Conservation (phyloP, 2,888 invertebrate species). For the Cataglyphis altisquamis region DNA sequence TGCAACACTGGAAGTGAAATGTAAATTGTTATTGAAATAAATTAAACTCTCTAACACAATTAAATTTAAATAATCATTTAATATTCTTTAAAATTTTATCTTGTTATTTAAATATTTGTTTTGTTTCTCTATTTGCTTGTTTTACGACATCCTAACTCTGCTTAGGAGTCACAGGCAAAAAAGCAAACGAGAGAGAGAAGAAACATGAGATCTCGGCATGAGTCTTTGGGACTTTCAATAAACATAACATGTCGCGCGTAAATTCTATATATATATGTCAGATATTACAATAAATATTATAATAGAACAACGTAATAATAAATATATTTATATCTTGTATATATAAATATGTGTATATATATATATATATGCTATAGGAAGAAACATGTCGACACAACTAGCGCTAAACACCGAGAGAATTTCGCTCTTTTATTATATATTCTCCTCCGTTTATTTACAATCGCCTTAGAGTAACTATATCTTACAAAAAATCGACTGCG, state of each 20-base stretch:
- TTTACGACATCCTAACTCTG: background rate
- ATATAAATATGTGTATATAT: conserved; percentile 76
- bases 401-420: conserved; percentile 83
- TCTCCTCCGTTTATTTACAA: conserved; percentile 79
- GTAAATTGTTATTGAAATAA: conserved; percentile 8
- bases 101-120: background rate
- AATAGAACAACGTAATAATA: conserved; percentile 86
- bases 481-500: conserved; percentile 76
- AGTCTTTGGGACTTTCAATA: conserved; percentile 71
- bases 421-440: conserved; percentile 49
- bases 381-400: conserved; percentile 85
- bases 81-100: background rate
- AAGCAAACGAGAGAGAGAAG: conserved; percentile 29
- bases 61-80: background rate
- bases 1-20: background rate
- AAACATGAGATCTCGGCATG: conserved; percentile 73
- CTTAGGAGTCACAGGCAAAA: background rate
- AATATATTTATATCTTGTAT: conserved; percentile 82
- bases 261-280: conserved; percentile 75
- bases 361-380: conserved; percentile 82
- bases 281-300: conserved; percentile 85
- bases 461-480: conserved; percentile 77
- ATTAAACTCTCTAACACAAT: conserved; percentile 22
- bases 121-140: background rate
- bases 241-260: conserved; percentile 78